Base-by-base conservation (phyloP, 1,140 invertebrate genomes). In the Drosophila dunni region DNA sequence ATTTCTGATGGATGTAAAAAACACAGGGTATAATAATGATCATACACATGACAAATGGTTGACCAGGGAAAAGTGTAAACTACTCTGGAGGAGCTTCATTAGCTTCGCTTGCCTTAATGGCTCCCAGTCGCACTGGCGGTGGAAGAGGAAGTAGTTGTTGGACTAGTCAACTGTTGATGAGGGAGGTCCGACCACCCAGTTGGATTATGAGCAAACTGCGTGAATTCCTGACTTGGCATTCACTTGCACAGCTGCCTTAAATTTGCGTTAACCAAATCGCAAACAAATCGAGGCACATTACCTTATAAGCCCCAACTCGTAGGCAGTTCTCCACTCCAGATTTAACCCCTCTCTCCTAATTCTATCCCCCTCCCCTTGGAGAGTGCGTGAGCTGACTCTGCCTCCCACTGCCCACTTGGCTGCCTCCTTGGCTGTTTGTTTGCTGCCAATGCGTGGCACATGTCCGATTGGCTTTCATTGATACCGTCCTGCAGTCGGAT, bases 391-490 rank as follows among this genome's bases (percentile, higher is more conserved):
- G 63, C 68, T 60, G 58, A 66, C 38, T 29, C 24, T 62, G 60
- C 70, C 81, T 81, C 82, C 75, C 78, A 81, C 78, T 79, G 71
- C 58, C 48, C 48, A 44, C 42, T 53, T n/a, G 0, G 65, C 33
- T 42, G 36, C 38, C 45, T 54, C n/a, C 42, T 15, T 60, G 48
- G 56, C 40, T 79, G 78, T 79, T 86, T 79, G 78, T 79, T 86
- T 75, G 67, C 79, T 86, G 82, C 83, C 82, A 81, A 81, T 86
- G 79, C 79, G 72, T 82, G 53, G 83, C 81, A 36, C 82, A 82
- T 86, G 82, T 86, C 82, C 83, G 82, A 86, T 88, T 79, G 68
- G 70, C 83, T 82, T 58, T 51, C 82, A 82, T 86, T 86, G 82
- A 86, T 86, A 86, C 64, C 36, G 60, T 71, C 64, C 48, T 57